phyloP scores from a whole-genome alignment of 2,113 vertebrate species.

The Plecotus auritus region DNA sequence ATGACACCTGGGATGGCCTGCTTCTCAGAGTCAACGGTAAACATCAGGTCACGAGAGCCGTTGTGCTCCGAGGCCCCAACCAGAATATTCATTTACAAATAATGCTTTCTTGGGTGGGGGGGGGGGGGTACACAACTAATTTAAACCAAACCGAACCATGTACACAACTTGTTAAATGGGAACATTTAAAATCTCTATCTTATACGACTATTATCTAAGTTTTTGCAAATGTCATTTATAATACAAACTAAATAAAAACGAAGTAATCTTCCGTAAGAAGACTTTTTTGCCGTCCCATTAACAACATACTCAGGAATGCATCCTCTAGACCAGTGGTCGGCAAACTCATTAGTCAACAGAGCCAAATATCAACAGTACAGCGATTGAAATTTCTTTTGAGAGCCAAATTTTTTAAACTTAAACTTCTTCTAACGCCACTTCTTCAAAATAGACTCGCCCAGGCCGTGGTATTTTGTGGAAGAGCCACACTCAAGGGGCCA shows the following conservation, averaged over 20 bases:
- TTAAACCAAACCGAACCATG: neutral
- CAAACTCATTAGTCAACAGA: too few species aligned
- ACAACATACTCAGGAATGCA: neutral
- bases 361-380: too few species aligned
- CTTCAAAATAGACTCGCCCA: too few species aligned
- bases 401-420: too few species aligned
- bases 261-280: neutral
- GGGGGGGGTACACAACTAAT: neutral
- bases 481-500: too few species aligned
- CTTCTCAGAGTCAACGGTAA: neutral
- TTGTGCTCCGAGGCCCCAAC: neutral
- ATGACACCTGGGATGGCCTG: neutral
- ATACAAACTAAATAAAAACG: neutral
- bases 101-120: neutral
- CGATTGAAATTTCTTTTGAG: too few species aligned
- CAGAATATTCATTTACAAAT: neutral
- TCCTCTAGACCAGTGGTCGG: neutral
- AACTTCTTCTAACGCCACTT: too few species aligned
- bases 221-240: neutral
- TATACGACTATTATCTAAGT: neutral
- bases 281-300: too few species aligned
- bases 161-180: neutral
- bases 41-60: neutral
- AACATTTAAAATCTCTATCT: neutral
- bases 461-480: too few species aligned